Base-by-base conservation (phyloP, 2,113 vertebrate species). In the Stegostoma tigrinum region DNA sequence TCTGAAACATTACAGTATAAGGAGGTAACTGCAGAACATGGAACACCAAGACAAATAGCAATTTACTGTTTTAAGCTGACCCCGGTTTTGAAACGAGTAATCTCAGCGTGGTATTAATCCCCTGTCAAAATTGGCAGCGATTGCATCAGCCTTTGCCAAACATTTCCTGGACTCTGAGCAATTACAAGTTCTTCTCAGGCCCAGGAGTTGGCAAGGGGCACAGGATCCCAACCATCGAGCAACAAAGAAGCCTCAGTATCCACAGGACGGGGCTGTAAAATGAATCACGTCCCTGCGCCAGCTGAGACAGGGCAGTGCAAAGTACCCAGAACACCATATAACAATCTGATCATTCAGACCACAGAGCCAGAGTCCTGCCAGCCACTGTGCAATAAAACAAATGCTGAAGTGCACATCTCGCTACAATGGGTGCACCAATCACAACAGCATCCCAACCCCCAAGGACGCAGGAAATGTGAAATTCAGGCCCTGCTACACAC, bases 171-270 rank as follows among this genome's bases (percentile, higher is more conserved):
- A 17, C 27, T 61, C 87, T 61, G 27, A 89, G 87, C 27, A 90
- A 90, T 90, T 90, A 61, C 52, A 3, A 90, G 87, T 55, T 15
- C 87, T 90, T 90, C 87, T 90, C 87, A 90, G 87, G 87, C 52
- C 87, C 27, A 55, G 27, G 27, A 90, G 12, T 34, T 90, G 87
- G 87, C 87, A 90, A 21, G 27, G 27, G 87, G 27, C 48, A 14
- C 48, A 90, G 27, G 87, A 34, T 90, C 48, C 87, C 87, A 90
- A 90, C 52, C 52, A 55, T 12, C 52, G 2, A 42, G 14, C 30
- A 19, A 90, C 87, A 90, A 90, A 61, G 87, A 34, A 27, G 48
- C 52, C 87, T 61, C 87, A 90, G 87, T 90, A 52, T 30, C 30
- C 10, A 23, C 2, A 30, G 87, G 86, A 87, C 48, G 55, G 48